Base-by-base conservation (phyloP, 37 sponge, comb jelly and placozoan species). In the Eunapius fragilis region DNA sequence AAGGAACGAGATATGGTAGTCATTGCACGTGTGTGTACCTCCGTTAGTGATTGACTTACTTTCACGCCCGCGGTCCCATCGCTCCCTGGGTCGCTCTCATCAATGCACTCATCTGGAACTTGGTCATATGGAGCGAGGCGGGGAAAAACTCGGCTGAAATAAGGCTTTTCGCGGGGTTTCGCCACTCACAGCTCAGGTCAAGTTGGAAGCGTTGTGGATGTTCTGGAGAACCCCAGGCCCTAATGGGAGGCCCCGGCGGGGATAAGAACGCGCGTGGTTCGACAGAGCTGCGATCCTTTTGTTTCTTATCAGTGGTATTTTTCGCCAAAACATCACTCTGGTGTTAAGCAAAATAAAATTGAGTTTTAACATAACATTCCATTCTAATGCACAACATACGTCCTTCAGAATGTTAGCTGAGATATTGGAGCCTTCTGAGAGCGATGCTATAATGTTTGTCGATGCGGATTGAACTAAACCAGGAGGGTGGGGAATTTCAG, bases 401-500 rank as follows among this genome's bases (percentile, higher is more conserved):
- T 49, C 41, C 35, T 71, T 82, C 48, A 49, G 26, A 19, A 72
- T 22, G 24, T 25, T 71, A 36, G 5, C 25, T 35, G 34, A 9
- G 36, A 25, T 23, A 31, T 75, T 23, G 11, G 48, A 77, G 3
- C 19, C 76, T 25, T 82, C 73, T 30, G 82, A 71, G 68, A 84
- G 71, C 0, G 48, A 77, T 31, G 71, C 50, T 27, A 90, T 25
- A 26, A 85, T 78, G 30, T 90, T 82, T 34, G 36, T 69, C 33
- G 90, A 90, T 5, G 4, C 71, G 4, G 90, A 90, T n/a, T 82
- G 90, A 25, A 90, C 85, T 31, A 90, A 71, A 25, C 90, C 90
- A 3, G 90, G 90, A 76, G 90, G 90, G 24, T 82, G 49, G 23
- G 90, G 89, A 28, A 48, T 76, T 11, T 24, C 69, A 37, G 83